phyloP scores from a whole-genome alignment of 2,797 vertebrate species.

The Otolemur crassicaudatus region DNA sequence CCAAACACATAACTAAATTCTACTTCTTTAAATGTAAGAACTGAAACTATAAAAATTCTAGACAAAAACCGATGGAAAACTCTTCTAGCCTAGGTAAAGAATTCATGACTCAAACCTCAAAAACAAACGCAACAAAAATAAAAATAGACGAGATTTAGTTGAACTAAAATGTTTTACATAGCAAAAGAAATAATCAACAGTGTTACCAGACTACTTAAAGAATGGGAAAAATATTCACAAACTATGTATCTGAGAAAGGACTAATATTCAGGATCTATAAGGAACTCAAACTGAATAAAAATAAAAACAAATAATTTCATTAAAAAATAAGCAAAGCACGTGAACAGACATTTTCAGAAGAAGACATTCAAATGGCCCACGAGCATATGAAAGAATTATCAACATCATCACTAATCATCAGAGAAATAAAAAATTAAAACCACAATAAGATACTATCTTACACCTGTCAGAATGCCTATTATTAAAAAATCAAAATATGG shows the following conservation, averaged over 20 bases:
- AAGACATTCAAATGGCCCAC: too few species aligned
- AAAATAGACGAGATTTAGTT: background rate
- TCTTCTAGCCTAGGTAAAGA: background rate
- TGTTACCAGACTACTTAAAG: background rate
- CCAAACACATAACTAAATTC: background rate
- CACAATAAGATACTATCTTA: too few species aligned
- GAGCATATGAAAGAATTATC: too few species aligned
- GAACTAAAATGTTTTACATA: background rate
- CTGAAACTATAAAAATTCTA: background rate
- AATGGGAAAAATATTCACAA: background rate
- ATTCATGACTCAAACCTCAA: background rate
- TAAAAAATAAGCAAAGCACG: too few species aligned
- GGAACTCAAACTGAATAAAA: background rate
- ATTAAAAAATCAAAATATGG: too few species aligned
- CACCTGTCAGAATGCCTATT: too few species aligned
- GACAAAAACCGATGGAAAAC: background rate
- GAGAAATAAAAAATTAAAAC: too few species aligned
- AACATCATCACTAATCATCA: too few species aligned
- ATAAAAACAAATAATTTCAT: too few species aligned
- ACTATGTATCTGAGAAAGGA: background rate
- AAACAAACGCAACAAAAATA: background rate
- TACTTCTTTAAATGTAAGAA: background rate
- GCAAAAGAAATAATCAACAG: background rate
- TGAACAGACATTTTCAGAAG: too few species aligned
- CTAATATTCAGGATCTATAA: background rate